A percentile compares a stretch with the other conserved stretches of the same genome.
Evolutionary conservation across 2,888 invertebrate genomes (phyloP).

Genomic region (Apotomis capreana): DNA sequence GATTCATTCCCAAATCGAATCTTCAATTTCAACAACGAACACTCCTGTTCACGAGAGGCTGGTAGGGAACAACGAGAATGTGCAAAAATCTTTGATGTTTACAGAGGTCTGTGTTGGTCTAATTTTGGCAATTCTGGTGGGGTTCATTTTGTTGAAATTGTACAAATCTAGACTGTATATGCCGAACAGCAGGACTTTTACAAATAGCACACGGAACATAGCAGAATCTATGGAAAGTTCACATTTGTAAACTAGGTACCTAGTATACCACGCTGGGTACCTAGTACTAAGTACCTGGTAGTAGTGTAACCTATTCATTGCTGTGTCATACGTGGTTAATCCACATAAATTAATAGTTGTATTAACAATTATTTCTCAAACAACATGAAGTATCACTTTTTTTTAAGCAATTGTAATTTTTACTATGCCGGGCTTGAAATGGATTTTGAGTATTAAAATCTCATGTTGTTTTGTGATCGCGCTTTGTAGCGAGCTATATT

Average conservation of each 20-base stretch:
- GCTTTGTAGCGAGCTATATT: too few relatives aligned
- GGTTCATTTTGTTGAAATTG: conserved; percentile 46
- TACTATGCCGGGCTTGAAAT: too few relatives aligned
- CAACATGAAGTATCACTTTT: too few relatives aligned
- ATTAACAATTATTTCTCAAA: too few relatives aligned
- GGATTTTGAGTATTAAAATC: too few relatives aligned
- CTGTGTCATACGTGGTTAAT: too few relatives aligned
- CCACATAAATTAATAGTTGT: too few relatives aligned
- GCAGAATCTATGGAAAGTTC: conserved; percentile 48
- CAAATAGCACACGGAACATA: conserved; percentile 46
- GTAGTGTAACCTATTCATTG: too few relatives aligned
- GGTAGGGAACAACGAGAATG: not conserved
- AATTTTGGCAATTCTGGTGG: conserved; percentile 46
- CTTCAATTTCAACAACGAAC: conserved; percentile 20
- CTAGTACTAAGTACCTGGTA: too few relatives aligned
- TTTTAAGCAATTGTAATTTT: too few relatives aligned
- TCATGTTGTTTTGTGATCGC: too few relatives aligned
- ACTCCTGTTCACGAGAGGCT: conserved; percentile 29
- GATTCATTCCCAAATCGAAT: conserved; percentile 42
- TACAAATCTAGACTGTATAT: conserved; percentile 47
- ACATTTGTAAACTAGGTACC: conserved; percentile 40
- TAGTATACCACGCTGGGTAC: conserved; percentile 46
- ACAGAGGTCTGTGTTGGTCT: conserved; percentile 51
- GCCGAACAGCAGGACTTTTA: conserved; percentile 37
- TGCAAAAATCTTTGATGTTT: conserved; percentile 45